Evolutionary conservation across 2,888 invertebrate genomes (phyloP).

Genomic region (Cephus runcator): DNA sequence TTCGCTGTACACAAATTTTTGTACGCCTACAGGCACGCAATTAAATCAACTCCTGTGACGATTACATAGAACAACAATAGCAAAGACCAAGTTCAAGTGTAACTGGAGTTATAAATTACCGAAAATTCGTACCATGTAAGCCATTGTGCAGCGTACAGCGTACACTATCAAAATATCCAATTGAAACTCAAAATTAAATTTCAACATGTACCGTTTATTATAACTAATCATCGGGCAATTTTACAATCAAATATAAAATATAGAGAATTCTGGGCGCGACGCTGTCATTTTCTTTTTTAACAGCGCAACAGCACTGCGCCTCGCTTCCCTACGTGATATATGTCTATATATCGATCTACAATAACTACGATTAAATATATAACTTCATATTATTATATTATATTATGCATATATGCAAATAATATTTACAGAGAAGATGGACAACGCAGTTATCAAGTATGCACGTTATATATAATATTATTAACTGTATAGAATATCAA

Average conservation of each 20-base stretch:
- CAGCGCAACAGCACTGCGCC: slow-evolving; percentile 32
- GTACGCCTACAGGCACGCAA: slow-evolving; percentile 11
- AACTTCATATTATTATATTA: slow-evolving; percentile 33
- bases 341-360: slow-evolving; percentile 38
- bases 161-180: slow-evolving; percentile 24
- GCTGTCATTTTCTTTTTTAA: slow-evolving; percentile 23
- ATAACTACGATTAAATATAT: slow-evolving; percentile 47
- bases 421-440: slow-evolving; percentile 38
- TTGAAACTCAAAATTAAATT: slow-evolving; percentile 38
- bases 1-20: slow-evolving; percentile 25
- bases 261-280: slow-evolving; percentile 39
- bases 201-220: slow-evolving; percentile 48
- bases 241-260: slow-evolving; percentile 54
- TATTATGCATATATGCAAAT: slow-evolving; percentile 52
- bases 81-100: slow-evolving; percentile 3
- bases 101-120: background rate
- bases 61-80: background rate
- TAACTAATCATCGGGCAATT: slow-evolving; percentile 45
- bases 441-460: slow-evolving; percentile 27
- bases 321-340: slow-evolving; percentile 28
- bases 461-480: slow-evolving; percentile 20
- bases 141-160: slow-evolving; percentile 23
- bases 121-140: background rate
- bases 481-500: slow-evolving; percentile 8
- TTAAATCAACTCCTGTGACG: slow-evolving; percentile 1